These are phyloP conservation scores for Sylvietta virens DNA, from an alignment of 2,113 vertebrate species.

Conservation along the genomic window DNA sequence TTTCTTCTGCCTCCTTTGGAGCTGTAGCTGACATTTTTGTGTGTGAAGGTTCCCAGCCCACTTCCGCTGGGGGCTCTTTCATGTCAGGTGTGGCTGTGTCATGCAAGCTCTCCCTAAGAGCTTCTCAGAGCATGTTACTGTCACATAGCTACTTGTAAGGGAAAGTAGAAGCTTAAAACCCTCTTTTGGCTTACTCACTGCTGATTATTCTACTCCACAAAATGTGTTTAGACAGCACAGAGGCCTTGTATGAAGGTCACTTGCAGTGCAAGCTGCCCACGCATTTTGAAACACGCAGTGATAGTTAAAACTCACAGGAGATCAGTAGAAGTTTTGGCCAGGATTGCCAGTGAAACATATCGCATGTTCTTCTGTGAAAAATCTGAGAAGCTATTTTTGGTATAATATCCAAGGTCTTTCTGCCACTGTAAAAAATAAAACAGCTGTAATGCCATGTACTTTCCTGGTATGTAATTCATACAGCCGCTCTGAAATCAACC, in stretches of 20 bases:
- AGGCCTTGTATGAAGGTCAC: neutral
- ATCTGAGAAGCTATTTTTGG: neutral
- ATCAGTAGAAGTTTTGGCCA: neutral
- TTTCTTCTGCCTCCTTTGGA: conserved; percentile 59
- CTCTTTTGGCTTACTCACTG: neutral
- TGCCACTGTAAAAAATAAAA: neutral
- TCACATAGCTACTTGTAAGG: conserved; percentile 62
- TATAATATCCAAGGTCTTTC: neutral
- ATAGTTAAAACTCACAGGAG: neutral
- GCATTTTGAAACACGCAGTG: neutral
- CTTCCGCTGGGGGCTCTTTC: conserved; percentile 51
- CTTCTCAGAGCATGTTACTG: conserved; percentile 73
- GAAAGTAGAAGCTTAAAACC: neutral
- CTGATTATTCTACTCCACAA: neutral
- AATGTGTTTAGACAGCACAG: neutral
- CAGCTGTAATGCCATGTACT: neutral
- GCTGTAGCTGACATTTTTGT: conserved; percentile 79
- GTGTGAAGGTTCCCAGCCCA: conserved; percentile 74
- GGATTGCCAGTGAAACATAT: neutral
- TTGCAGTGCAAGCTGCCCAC: neutral
- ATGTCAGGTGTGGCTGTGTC: conserved; percentile 68
- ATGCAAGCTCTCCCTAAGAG: conserved; percentile 49
- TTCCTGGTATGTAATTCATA: neutral
- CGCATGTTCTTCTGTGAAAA: neutral
- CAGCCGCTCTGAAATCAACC: neutral